Conservation (phyloP, 2,797 vertebrate species). For the Sylvilagus floridanus region DNA sequence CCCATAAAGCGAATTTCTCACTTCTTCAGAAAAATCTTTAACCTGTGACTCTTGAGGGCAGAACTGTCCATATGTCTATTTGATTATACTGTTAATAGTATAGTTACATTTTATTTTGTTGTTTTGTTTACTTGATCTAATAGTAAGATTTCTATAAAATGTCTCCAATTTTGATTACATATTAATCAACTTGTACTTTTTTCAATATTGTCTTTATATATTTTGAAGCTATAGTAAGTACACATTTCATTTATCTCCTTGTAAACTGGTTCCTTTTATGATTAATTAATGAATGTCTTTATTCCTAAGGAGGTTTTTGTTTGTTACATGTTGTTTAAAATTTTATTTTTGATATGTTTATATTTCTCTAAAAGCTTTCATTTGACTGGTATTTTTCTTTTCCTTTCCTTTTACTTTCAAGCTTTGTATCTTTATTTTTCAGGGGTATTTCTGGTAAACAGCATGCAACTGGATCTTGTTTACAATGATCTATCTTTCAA, state of each 20-base stretch:
- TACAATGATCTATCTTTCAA: not conserved
- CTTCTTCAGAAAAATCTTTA: conserved; percentile 44
- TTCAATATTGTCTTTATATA: not conserved
- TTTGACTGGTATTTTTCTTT: conserved; percentile 32
- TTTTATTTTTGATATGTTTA: not conserved
- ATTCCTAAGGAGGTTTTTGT: not conserved
- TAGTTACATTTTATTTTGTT: not conserved
- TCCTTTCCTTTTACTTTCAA: not conserved
- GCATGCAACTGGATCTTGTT: not conserved
- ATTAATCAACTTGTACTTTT: not conserved
- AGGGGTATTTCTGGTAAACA: not conserved
- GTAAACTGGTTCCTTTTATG: not conserved
- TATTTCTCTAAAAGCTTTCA: not conserved
- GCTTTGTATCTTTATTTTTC: not conserved
- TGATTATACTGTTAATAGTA: not conserved
- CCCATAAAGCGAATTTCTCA: conserved; percentile 36
- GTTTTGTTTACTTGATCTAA: conserved; percentile 11
- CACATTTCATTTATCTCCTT: not conserved
- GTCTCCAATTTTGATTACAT: not conserved
- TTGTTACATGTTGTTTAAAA: not conserved
- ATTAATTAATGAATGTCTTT: conserved; percentile 23
- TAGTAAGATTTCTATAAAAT: not conserved
- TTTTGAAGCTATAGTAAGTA: not conserved
- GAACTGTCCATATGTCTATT: not conserved
- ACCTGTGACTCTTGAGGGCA: not conserved